A percentile compares a stretch with the other conserved stretches of the same genome.
These are phyloP conservation scores for Folsomia candida DNA, from an alignment of 2,888 invertebrate genomes.

Conservation along the genomic window DNA sequence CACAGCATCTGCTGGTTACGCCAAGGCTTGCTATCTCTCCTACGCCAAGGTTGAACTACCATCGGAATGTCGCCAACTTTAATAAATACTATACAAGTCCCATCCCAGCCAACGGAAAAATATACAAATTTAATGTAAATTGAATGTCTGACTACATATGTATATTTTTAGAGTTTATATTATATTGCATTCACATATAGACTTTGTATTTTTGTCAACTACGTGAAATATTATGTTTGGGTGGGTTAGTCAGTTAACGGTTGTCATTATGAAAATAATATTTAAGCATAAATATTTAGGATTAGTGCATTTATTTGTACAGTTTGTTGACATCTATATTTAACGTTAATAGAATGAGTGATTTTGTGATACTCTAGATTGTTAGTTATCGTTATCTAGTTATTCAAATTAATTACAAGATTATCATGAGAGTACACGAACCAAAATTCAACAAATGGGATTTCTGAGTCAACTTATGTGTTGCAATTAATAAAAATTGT, in stretches of 20 bases:
- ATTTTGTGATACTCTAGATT: neutral
- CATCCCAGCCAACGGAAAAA: neutral
- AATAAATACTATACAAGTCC: neutral
- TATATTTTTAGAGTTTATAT: too few relatives aligned
- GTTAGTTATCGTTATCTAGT: neutral
- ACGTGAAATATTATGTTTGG: too few relatives aligned
- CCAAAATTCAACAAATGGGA: too few relatives aligned
- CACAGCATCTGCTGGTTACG: conserved; percentile 40
- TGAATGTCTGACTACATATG: too few relatives aligned
- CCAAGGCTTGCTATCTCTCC: conserved; percentile 33
- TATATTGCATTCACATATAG: neutral
- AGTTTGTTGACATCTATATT: too few relatives aligned
- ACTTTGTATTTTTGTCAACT: neutral
- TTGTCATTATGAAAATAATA: too few relatives aligned
- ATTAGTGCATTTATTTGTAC: too few relatives aligned
- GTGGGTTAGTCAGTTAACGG: too few relatives aligned
- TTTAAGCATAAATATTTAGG: too few relatives aligned
- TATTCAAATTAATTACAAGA: too few relatives aligned
- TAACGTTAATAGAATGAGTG: too few relatives aligned
- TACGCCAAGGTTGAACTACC: conserved; percentile 29
- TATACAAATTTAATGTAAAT: neutral
- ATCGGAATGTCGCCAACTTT: conserved; percentile 21
- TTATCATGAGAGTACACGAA: too few relatives aligned
- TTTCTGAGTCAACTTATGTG: neutral
- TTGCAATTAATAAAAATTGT: neutral